Evolutionary conservation across 2,113 vertebrate species (phyloP).

Genomic region (Verasper variegatus): DNA sequence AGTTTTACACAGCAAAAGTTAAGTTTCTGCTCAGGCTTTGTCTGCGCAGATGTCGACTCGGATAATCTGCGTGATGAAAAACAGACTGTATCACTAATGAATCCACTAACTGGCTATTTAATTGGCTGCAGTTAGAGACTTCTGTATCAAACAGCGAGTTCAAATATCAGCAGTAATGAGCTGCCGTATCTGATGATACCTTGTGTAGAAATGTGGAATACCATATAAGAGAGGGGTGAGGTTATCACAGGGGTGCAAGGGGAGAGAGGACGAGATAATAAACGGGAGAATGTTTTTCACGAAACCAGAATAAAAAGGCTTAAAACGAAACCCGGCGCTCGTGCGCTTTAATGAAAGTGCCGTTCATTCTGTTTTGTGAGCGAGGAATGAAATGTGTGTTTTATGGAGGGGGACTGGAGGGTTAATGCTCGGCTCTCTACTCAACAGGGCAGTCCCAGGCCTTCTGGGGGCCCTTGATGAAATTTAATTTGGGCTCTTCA

Average conservation of each 20-base stretch:
- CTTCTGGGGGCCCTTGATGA: slow-evolving; percentile 31
- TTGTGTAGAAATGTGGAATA: slow-evolving; percentile 11
- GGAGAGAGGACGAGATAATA: slow-evolving; percentile 8
- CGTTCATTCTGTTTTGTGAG: slow-evolving; percentile 7
- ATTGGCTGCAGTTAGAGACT: slow-evolving; percentile 57
- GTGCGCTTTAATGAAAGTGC: slow-evolving; percentile 8
- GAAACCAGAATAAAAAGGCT: slow-evolving; percentile 5
- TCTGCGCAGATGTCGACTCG: slow-evolving; percentile 41
- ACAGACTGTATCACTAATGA: slow-evolving; percentile 32
- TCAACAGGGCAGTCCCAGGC: slow-evolving; percentile 10
- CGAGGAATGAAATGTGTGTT: slow-evolving; percentile 18
- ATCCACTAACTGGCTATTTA: slow-evolving; percentile 67
- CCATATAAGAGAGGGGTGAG: slow-evolving; percentile 6
- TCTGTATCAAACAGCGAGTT: slow-evolving; percentile 50
- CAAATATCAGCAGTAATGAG: slow-evolving; percentile 60
- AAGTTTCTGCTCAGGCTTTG: slow-evolving; percentile 41
- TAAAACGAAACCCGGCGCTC: slow-evolving; percentile 18
- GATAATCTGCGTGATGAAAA: slow-evolving; percentile 36
- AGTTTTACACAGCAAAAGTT: slow-evolving; percentile 26
- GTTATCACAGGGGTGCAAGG: slow-evolving; percentile 7
- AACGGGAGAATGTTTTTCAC: background rate
- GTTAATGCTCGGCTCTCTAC: slow-evolving; percentile 20
- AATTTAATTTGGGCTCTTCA: slow-evolving; percentile 51
- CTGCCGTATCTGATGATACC: slow-evolving; percentile 25
- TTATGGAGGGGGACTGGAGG: slow-evolving; percentile 24